A percentile compares a stretch with the other conserved stretches of the same genome.
Conservation (phyloP, 2,797 vertebrate species). For the Tenualosa thibaudeaui region DNA sequence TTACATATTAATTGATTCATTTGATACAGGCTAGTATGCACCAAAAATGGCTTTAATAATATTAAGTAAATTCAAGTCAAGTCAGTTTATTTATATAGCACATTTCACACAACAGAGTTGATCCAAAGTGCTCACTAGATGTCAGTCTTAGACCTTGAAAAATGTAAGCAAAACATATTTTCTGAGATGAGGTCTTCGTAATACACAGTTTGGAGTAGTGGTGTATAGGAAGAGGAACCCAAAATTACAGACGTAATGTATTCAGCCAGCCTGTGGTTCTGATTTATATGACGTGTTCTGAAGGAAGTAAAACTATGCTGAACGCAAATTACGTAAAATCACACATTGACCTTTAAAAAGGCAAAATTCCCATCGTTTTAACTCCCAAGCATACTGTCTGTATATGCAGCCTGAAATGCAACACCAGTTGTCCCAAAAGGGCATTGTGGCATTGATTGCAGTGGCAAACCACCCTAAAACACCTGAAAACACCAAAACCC, state of each 20-base stretch:
- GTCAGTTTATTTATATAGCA: no score
- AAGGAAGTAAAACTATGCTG: slow-evolving; percentile 14
- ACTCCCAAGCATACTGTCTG: background rate
- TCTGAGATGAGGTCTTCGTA: background rate
- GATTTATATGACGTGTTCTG: background rate
- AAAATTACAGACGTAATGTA: background rate
- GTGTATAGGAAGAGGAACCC: background rate
- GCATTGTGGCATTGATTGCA: background rate
- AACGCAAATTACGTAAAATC: background rate
- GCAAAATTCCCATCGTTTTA: background rate
- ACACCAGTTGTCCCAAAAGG: background rate
- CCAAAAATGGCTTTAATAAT: no score
- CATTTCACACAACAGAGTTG: no score
- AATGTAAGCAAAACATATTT: background rate
- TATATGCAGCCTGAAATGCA: background rate
- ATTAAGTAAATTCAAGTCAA: no score
- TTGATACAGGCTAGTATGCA: no score
- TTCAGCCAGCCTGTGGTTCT: background rate
- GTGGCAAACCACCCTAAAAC: background rate
- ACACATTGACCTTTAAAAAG: background rate
- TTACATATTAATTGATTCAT: no score
- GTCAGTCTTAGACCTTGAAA: background rate
- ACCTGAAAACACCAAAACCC: no score
- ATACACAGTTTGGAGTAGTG: background rate
- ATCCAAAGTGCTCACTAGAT: background rate